A percentile compares a stretch with the other conserved stretches of the same genome.
phyloP scores from a whole-genome alignment of 2,113 vertebrate genomes.

The Daboia siamensis region DNA sequence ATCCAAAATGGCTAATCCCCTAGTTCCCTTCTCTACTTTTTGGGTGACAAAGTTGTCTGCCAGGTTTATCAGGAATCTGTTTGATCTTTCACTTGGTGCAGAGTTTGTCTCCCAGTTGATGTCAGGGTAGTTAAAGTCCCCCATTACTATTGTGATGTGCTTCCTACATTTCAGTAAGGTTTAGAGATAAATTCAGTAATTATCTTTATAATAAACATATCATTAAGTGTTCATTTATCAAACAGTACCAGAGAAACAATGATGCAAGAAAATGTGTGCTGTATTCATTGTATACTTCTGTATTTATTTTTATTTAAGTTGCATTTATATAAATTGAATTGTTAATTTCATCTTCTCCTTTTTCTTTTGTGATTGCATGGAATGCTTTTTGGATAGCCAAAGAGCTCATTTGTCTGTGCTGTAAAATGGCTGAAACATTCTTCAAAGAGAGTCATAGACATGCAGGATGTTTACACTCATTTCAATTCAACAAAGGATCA shows the following conservation, averaged over 20 bases:
- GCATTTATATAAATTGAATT: background rate
- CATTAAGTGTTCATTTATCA: background rate
- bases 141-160: too few species aligned
- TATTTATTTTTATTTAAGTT: background rate
- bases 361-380: conserved; percentile 13
- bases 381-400: conserved; percentile 12
- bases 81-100: too few species aligned
- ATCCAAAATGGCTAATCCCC: too few species aligned
- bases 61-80: too few species aligned
- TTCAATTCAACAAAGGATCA: background rate
- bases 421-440: background rate
- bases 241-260: background rate
- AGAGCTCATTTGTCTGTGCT: background rate
- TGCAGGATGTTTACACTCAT: background rate
- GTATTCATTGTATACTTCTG: background rate
- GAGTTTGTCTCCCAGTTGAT: too few species aligned
- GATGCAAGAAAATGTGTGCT: background rate
- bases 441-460: background rate
- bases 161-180: conserved; percentile 61
- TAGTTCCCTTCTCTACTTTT: too few species aligned
- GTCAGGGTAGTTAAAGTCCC: too few species aligned
- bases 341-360: background rate
- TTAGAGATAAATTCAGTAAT: conserved; percentile 46
- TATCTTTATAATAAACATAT: conserved; percentile 31
- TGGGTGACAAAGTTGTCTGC: too few species aligned